Conservation (phyloP, 2,113 vertebrate species). For the Anolis sagrei region DNA sequence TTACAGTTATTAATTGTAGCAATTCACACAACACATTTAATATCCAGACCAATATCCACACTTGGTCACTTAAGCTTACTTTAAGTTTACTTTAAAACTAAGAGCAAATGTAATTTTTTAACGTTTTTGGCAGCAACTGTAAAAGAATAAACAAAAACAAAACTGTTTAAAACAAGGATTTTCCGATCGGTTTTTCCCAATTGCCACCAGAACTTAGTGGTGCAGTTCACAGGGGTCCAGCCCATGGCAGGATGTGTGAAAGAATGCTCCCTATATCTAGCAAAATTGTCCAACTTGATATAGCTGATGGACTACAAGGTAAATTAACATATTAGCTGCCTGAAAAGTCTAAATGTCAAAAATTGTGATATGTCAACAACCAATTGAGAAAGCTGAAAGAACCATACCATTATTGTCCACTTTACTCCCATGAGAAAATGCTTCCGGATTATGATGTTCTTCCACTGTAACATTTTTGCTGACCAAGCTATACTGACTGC, state of each 20-base stretch:
- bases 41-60: background rate
- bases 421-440: conserved; percentile 46
- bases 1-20: background rate
- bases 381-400: conserved; percentile 1
- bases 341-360: background rate
- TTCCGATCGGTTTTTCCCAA: too few species aligned
- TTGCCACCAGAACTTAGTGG: too few species aligned
- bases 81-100: background rate
- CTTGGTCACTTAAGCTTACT: too few species aligned
- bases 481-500: background rate
- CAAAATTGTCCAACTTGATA: background rate
- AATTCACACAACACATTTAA: background rate
- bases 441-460: conserved; percentile 9
- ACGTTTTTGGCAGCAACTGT: too few species aligned
- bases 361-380: conserved; percentile 4
- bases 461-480: conserved; percentile 21
- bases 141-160: too few species aligned
- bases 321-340: background rate
- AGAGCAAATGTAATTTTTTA: background rate
- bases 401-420: conserved; percentile 18
- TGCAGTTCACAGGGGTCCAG: too few species aligned
- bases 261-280: too few species aligned
- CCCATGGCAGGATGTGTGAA: too few species aligned
- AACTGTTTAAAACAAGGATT: too few species aligned
- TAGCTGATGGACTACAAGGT: background rate